Evolutionary conservation across 2,888 invertebrate species (phyloP).

Genomic region (Melipona beecheii): DNA sequence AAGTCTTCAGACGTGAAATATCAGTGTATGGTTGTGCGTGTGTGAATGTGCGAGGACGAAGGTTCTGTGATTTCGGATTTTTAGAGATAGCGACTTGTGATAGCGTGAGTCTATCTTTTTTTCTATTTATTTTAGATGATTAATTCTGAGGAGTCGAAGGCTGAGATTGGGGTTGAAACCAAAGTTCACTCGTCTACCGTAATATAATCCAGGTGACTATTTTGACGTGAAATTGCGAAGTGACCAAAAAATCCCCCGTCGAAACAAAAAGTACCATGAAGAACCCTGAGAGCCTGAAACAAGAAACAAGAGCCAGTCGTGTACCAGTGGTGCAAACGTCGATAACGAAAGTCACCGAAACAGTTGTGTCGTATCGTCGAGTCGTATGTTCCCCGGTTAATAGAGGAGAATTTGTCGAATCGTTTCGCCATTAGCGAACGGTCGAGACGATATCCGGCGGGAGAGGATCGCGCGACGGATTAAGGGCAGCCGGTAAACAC

Average conservation of each 20-base stretch:
- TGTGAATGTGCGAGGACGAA: too few species aligned
- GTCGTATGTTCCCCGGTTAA: constrained; percentile 15
- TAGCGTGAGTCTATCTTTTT: not conserved
- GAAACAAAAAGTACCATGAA: not conserved
- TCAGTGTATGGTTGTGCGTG: too few species aligned
- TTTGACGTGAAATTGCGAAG: too few species aligned
- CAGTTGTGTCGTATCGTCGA: not conserved
- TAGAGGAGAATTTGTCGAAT: constrained; percentile 43
- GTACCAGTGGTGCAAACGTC: not conserved
- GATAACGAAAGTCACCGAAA: not conserved
- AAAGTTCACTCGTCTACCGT: not conserved
- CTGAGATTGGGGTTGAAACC: not conserved
- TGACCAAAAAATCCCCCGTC: not conserved
- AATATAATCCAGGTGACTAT: too few species aligned
- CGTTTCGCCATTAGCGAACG: constrained; percentile 46
- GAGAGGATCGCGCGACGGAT: constrained; percentile 67
- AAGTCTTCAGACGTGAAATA: too few species aligned
- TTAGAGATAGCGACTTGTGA: too few species aligned
- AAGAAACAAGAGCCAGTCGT: not conserved
- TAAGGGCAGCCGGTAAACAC: constrained; percentile 72
- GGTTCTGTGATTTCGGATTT: too few species aligned
- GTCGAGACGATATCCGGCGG: constrained; percentile 30
- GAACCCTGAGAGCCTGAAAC: not conserved
- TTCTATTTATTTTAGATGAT: too few species aligned
- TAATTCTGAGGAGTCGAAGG: not conserved